Evolutionary conservation across 2,797 vertebrate species (phyloP), one percentile per base, ranked within the genome.

Genomic region (Brachyalestes nurse): DNA sequence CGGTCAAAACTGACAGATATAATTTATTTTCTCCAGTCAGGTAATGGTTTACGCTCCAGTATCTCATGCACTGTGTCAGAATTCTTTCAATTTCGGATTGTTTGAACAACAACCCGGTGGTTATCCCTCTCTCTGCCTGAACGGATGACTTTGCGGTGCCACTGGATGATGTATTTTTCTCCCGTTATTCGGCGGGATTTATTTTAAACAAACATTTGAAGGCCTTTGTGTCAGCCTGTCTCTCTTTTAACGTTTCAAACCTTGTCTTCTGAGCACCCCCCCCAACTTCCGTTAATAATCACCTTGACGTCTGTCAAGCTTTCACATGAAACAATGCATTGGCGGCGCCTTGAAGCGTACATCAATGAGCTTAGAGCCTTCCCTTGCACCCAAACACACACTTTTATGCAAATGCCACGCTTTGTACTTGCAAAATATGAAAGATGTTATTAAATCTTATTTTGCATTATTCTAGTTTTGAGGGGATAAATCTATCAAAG

Each of bases 381-480:
- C 90, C 91, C 88, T 88, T 87, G 23, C 87, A 90, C 89, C 84
- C 86, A 86, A 90, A 93, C 93, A 93, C 92, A 90, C 90, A 92
- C 92, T 93, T 93, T 94, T 91, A 94, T 94, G 93, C 93, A 92
- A 94, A 94, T 91, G 89, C 86, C 78, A 75, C 73, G 88, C 93
- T 94, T 94, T 95, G 93, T 95, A 93, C 90, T 94, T 82, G 80
- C 83, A 87, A 88, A 84, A 92, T 57, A 93, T 93, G 92, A 94
- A 94, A 94, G 92, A 90, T 93, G 92, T 93, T 94, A 94, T 94
- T 94, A 92, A 94, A 93, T 93, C 92, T 94, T 93, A 92, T 93
- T 94, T 91, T 92, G 90, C 90, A 93, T 94, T 94, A 92, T 94
- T 94, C 90, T 88, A 89, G 89, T 92, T 89, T 89, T 90, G 90